Conservation (phyloP, 2,113 vertebrate species). For the Garra rufa region DNA sequence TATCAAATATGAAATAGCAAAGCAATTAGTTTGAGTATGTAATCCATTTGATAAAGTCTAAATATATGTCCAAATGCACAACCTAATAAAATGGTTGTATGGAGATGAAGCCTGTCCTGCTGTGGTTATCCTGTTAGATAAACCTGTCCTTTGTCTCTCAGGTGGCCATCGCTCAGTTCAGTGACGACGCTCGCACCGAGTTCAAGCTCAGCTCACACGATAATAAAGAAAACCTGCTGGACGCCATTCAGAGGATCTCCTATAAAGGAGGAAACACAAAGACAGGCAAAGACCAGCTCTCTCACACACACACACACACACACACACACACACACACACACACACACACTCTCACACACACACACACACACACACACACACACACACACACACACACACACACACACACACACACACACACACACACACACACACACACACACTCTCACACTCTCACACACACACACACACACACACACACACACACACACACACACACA, state of each 20-base stretch:
- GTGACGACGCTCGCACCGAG: slow-evolving; percentile 94
- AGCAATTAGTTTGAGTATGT: too few relatives aligned
- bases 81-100: neutral
- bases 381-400: too few relatives aligned
- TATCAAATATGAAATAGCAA: too few relatives aligned
- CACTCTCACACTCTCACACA: too few relatives aligned
- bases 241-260: slow-evolving; percentile 88
- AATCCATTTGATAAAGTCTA: too few relatives aligned
- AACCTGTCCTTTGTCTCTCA: slow-evolving; percentile 56
- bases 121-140: too few relatives aligned
- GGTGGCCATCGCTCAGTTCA: slow-evolving; percentile 97
- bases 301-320: neutral
- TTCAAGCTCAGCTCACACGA: slow-evolving; percentile 88
- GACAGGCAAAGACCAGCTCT: slow-evolving; percentile 78
- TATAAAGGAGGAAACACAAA: slow-evolving; percentile 99
- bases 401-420: neutral
- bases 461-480: too few relatives aligned
- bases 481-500: too few relatives aligned
- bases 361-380: too few relatives aligned
- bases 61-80: too few relatives aligned
- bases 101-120: neutral
- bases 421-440: too few relatives aligned
- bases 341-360: neutral
- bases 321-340: neutral
- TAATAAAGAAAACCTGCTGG: slow-evolving; percentile 88